Base-by-base conservation (phyloP, 2,797 vertebrate genomes). In the Catamblyrhynchus diadema region DNA sequence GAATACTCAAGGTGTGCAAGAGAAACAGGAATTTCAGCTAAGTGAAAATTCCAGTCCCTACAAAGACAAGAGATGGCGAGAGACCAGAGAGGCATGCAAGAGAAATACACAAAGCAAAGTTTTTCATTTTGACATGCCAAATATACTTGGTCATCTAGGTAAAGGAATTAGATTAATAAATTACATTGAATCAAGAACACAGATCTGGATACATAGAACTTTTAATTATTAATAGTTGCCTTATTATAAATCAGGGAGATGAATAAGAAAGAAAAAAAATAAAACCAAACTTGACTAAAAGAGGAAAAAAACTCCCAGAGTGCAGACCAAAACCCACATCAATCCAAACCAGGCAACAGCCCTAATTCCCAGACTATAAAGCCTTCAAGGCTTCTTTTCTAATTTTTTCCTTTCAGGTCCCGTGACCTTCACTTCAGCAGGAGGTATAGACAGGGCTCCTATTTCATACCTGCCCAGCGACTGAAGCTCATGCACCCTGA, bases 1-100 rank as follows among this genome's bases (percentile, higher is more conserved):
- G 94, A 95, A 95, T 92, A 88, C 64, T 60, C 56, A 88, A 94
- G 64, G 67, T 93, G 56, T 87, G 57, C 8, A 39, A 95, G 85
- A 91, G 88, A 96, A 95, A 95, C 93, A 95, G 81, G 95, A 97
- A 89, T 95, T 95, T 95, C 94, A 94, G 93, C 90, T 95, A 75
- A 94, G 73, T 24, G 32, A 95, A 90, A 93, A 88, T 88, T 90
- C 71, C 60, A 94, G 86, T 84, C 48, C 32, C 35, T 81, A 64
- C 59, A 90, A 90, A 94, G 90, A 70, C 25, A 65, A 81, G 66
- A 69, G 77, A 72, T 21, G 44, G 59, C 0, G 1, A 93, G 73
- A 75, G 51, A 51, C 9, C 8, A 2, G 15, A 1, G 14, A 60
- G 33, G 20, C 28, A 62, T 28, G 53, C 73, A 25, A 74, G 27